Evolutionary conservation across 1,140 invertebrate species (phyloP).

Genomic region (Leptinotarsa texana): DNA sequence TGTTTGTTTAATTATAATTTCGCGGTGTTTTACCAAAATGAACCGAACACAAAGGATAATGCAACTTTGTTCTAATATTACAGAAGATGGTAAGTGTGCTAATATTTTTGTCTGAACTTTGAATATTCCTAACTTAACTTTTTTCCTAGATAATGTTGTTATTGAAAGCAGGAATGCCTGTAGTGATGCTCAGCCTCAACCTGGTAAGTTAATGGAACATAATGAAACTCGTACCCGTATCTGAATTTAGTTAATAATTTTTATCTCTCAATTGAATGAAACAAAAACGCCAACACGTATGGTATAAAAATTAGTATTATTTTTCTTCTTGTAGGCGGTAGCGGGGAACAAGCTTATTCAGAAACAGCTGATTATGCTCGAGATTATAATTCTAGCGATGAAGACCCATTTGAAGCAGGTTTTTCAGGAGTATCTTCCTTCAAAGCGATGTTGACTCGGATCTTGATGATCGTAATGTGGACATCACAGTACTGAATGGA

Average conservation of each 20-base stretch:
- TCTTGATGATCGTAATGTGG: conserved; percentile 7
- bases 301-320: conserved; percentile 23
- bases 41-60: conserved; percentile 15
- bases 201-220: neutral
- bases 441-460: conserved; percentile 6
- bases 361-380: neutral
- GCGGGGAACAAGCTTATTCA: conserved; percentile 3
- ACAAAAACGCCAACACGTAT: neutral
- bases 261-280: conserved; percentile 16
- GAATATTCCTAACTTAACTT: neutral
- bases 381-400: conserved; percentile 7
- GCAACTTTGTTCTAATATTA: conserved; percentile 21
- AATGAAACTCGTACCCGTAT: conserved; percentile 5
- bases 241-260: conserved; percentile 26
- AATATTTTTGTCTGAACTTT: conserved; percentile 15
- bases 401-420: conserved; percentile 12
- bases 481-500: neutral
- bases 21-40: neutral
- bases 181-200: neutral
- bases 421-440: conserved; percentile 17
- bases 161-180: neutral
- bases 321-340: conserved; percentile 25
- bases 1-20: conserved; percentile 10
- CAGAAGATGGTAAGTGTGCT: conserved; percentile 26
- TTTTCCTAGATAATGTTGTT: conserved; percentile 5